A percentile compares a stretch with the other conserved stretches of the same genome.
Conservation (phyloP, 2,797 vertebrate genomes). For the Rachycentron canadum region DNA sequence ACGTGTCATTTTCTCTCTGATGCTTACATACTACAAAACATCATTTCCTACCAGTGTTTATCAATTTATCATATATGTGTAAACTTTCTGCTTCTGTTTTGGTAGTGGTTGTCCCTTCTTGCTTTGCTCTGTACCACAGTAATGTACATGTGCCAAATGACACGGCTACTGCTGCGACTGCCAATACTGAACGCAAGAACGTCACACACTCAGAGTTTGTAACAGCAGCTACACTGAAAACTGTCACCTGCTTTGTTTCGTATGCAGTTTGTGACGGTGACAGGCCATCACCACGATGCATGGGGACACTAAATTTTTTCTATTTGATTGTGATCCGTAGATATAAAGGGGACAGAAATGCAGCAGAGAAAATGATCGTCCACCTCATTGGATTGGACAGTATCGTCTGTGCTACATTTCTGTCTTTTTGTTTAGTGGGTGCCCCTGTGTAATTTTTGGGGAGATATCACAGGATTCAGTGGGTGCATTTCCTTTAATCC, state of each 20-base stretch:
- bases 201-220: constrained; percentile 28
- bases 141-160: constrained; percentile 79
- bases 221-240: constrained; percentile 50
- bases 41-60: constrained; percentile 50
- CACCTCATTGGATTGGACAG: constrained; percentile 9
- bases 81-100: constrained; percentile 65
- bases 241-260: constrained; percentile 49
- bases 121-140: constrained; percentile 69
- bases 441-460: constrained; percentile 41
- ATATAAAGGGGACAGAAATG: constrained; percentile 30
- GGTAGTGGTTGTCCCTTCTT: constrained; percentile 58
- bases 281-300: constrained; percentile 18
- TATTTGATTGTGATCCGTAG: constrained; percentile 53
- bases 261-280: constrained; percentile 40
- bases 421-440: constrained; percentile 34
- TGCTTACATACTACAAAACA: constrained; percentile 37
- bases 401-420: constrained; percentile 32
- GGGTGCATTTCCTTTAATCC: constrained; percentile 52
- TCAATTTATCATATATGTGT: constrained; percentile 52
- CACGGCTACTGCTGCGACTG: constrained; percentile 68
- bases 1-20: constrained; percentile 31
- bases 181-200: constrained; percentile 53
- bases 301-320: constrained; percentile 43
- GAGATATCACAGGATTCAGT: constrained; percentile 47
- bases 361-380: constrained; percentile 26